Evolutionary conservation across 2,113 vertebrate genomes (phyloP), one percentile per base, ranked within the genome.

Genomic region (Lophura nycthemera): DNA sequence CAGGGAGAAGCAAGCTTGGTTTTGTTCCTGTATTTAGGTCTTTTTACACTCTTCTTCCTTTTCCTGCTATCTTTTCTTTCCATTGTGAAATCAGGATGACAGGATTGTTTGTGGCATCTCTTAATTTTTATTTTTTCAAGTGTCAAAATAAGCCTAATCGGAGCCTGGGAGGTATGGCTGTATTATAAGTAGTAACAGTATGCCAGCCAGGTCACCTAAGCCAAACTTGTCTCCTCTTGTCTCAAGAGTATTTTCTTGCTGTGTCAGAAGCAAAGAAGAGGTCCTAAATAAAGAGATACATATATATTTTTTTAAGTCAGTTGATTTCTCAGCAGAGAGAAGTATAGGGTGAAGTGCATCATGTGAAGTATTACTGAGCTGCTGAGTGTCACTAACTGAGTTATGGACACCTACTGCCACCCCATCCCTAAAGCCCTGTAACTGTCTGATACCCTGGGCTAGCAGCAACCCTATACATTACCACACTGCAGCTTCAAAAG

Each of bases 321-420:
- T 38, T 75, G 78, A 43, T 76, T 95, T 63, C 48, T 89, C 86
- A 78, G 47, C 74, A 59, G 29, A 71, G 19, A 40, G 42, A 61
- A 76, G 24, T 19, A 77, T 56, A 43, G 82, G 18, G 56, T 85
- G 64, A 87, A 66, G 70, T 77, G 42, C 3, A 59, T 50, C 24
- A 27, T 63, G 36, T 92, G 71, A 91, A 96, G 80, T 80, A 72
- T 92, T 93, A 73, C 83, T 90, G 93, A 93, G 88, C 32, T 76
- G 27, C 66, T 93, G 83, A 48, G 40, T 91, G 71, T 70, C 89
- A 95, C 90, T 43, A 91, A 91, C 90, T 86, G 81, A 95, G 92
- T 96, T 94, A 61, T 10, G 65, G 38, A 88, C 76, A 60, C 40
- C 8, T 5, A 45, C 27, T 30, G 52, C 52, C 27, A 29, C 52